Evolutionary conservation across 2,797 vertebrate genomes (phyloP).

Genomic region (Iguana delicatissima): DNA sequence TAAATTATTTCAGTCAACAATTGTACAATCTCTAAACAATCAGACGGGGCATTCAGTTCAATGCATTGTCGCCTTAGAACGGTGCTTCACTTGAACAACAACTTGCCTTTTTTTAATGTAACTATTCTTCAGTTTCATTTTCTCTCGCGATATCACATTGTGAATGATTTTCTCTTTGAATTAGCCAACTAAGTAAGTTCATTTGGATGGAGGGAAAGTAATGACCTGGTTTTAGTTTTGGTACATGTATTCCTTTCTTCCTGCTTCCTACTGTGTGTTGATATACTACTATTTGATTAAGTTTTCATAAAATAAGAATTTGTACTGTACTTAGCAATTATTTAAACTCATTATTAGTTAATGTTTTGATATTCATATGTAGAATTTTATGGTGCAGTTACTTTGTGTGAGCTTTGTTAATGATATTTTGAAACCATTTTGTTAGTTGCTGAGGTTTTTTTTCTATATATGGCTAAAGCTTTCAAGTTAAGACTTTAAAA

Average conservation of each 20-base stretch:
- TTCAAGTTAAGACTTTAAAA: not conserved
- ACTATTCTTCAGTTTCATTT: conserved; percentile 55
- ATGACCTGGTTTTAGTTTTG: conserved; percentile 64
- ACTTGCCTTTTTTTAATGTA: conserved; percentile 53
- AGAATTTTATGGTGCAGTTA: not conserved
- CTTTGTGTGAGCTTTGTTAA: not conserved
- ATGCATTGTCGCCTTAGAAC: conserved; percentile 43
- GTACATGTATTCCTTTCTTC: not conserved
- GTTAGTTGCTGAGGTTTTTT: not conserved
- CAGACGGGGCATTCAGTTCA: conserved; percentile 2
- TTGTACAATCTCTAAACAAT: conserved; percentile 20
- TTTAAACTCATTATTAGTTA: not conserved
- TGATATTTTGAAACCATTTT: not conserved
- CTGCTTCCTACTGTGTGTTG: not conserved
- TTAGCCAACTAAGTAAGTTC: conserved; percentile 46
- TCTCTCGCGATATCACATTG: conserved; percentile 59
- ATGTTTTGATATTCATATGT: not conserved
- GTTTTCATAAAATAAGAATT: not conserved
- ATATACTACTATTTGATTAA: not conserved
- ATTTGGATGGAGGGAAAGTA: conserved; percentile 46
- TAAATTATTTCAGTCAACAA: conserved; percentile 36
- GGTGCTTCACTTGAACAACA: conserved; percentile 59
- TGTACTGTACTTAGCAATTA: not conserved
- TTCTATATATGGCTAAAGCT: not conserved
- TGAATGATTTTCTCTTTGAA: conserved; percentile 65